Conservation (phyloP, 2,888 invertebrate species). For the Elegia similella region DNA sequence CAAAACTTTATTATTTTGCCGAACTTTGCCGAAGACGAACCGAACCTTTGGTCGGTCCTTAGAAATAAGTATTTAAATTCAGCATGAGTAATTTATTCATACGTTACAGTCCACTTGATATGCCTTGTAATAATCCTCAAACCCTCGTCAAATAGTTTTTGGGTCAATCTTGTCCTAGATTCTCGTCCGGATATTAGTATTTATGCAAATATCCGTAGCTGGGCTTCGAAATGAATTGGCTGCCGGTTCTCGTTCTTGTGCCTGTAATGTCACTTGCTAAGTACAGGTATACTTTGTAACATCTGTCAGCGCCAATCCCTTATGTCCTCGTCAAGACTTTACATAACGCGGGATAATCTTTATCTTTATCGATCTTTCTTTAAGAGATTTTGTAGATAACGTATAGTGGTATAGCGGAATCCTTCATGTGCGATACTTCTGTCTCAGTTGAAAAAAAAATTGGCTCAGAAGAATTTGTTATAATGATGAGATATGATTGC, state of each 20-base stretch:
- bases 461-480: no score
- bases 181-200: slow-evolving; percentile 8
- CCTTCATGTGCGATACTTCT: no score
- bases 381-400: no score
- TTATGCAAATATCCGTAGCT: slow-evolving; percentile 4
- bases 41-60: no score
- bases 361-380: no score
- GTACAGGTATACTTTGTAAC: not conserved
- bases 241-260: not conserved
- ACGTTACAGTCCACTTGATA: not conserved
- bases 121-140: slow-evolving; percentile 1
- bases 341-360: no score
- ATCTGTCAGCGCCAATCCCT: not conserved
- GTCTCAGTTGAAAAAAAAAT: no score
- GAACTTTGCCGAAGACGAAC: no score
- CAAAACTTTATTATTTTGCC: no score
- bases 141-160: slow-evolving; percentile 18
- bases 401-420: no score
- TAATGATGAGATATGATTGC: no score
- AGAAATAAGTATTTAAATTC: not conserved
- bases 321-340: not conserved
- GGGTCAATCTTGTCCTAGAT: slow-evolving; percentile 11
- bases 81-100: not conserved
- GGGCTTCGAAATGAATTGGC: not conserved
- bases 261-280: not conserved